Base-by-base conservation (phyloP, 2,113 vertebrate genomes). In the Octodon degus region DNA sequence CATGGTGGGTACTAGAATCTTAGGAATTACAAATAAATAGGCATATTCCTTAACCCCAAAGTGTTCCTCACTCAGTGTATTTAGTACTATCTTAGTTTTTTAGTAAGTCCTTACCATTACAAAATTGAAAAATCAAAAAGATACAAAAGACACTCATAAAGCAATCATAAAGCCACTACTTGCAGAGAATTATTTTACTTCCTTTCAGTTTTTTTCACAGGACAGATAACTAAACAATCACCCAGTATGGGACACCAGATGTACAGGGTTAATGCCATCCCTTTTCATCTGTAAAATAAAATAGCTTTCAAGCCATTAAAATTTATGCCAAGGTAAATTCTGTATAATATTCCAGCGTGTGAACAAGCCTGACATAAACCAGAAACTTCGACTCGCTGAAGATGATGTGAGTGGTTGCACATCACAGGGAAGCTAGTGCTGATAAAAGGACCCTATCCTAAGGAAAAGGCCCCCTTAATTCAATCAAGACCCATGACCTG, bases 1-100 rank as follows among this genome's bases (percentile, higher is more conserved):
- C 7, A 90, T 92, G 47, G 1, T 68, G 9, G 5, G 3, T 58
- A n/a, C 27, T 47, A 10, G 11, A 83, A 12, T 70, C 34, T 83
- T 40, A 14, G 34, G 2, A 92, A 68, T 58, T 63, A 37, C n/a
- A 63, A 92, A 20, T 47, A 79, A 90, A 40, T 65, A 90, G 20
- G 62, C 16, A 81, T 2, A 90, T 43, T 16, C 9, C 9, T 95
- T 92, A 10, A 88, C 34, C 19, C 83, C 30, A 62, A 88, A 88
- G 50, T 80, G 1, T 37, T 70, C 58, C 63, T 92, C 87, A 94
- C n/a, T 6, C 50, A 62, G 24, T 62, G n/a, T 34, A 74, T 68
- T 96, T 92, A 95, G 47, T 62, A 86, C 40, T 47, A 70, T n/a
- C 4, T 89, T 85, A 74, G 53, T 90, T 88, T 94, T 43, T 67